Percentiles rank a stretch among this genome's conserved stretches.
Evolutionary conservation across 2,113 vertebrate genomes (phyloP).

Genomic region (Daphoenositta chrysoptera): DNA sequence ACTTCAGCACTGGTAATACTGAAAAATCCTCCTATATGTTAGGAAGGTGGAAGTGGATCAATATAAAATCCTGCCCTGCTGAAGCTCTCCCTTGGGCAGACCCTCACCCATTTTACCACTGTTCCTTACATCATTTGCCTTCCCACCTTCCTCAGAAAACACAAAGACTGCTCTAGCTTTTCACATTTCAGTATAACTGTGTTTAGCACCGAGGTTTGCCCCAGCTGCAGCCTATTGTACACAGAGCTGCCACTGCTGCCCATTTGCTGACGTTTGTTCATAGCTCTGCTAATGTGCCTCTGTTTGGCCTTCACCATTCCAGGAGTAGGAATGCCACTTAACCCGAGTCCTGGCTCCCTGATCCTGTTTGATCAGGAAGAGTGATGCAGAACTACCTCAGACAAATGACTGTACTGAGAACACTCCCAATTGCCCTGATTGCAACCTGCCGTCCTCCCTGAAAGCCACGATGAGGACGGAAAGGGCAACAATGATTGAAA

Average conservation of each 20-base stretch:
- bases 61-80: background rate
- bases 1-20: background rate
- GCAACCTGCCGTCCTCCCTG: slow-evolving; percentile 26
- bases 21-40: background rate
- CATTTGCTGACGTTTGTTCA: background rate
- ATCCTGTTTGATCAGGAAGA: slow-evolving; percentile 27
- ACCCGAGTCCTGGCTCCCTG: background rate
- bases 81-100: background rate
- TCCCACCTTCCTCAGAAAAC: background rate
- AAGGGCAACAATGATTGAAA: slow-evolving; percentile 50
- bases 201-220: background rate
- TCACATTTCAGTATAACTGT: background rate
- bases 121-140: background rate
- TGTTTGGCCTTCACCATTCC: slow-evolving; percentile 35
- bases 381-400: background rate
- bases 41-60: background rate
- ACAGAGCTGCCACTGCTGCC: background rate
- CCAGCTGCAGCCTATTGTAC: background rate
- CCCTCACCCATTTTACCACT: background rate
- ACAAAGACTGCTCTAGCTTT: background rate
- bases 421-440: slow-evolving; percentile 37
- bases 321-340: slow-evolving; percentile 13
- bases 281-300: background rate
- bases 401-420: slow-evolving; percentile 38
- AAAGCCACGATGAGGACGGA: slow-evolving; percentile 1